Evolutionary conservation across 2,113 vertebrate species (phyloP).

Genomic region (Colius striatus): DNA sequence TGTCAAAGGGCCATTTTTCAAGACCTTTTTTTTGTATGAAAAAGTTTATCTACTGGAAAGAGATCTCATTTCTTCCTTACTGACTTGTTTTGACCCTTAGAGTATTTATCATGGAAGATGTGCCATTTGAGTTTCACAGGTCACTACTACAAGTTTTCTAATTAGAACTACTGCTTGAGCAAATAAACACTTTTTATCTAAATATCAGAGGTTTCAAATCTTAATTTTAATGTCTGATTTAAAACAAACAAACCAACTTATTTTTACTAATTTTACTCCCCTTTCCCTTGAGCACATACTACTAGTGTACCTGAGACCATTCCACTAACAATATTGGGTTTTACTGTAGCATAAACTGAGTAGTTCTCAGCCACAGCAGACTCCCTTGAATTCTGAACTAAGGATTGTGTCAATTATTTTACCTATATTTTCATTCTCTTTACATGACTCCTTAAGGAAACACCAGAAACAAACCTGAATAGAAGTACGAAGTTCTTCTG

Average conservation of each 20-base stretch:
- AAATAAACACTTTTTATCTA: neutral
- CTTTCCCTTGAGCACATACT: neutral
- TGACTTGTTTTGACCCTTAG: neutral
- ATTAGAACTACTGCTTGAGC: neutral
- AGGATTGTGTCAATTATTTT: neutral
- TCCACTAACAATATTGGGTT: fast-evolving
- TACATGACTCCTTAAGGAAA: neutral
- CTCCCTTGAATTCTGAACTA: neutral
- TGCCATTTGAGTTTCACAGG: neutral
- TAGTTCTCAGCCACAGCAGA: neutral
- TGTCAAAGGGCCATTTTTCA: neutral
- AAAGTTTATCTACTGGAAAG: neutral
- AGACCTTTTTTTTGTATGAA: neutral
- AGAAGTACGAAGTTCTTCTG: neutral
- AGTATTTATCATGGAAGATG: neutral
- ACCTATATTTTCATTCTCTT: neutral
- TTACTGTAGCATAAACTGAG: neutral
- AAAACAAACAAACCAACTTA: neutral
- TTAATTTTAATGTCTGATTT: neutral
- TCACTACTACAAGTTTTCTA: neutral
- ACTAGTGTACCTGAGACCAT: fast-evolving
- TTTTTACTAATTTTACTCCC: too few species aligned
- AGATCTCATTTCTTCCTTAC: neutral
- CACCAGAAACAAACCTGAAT: neutral
- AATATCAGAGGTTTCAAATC: neutral